phyloP scores from a whole-genome alignment of 2,113 vertebrate species.

The Ailuropoda melanoleuca region DNA sequence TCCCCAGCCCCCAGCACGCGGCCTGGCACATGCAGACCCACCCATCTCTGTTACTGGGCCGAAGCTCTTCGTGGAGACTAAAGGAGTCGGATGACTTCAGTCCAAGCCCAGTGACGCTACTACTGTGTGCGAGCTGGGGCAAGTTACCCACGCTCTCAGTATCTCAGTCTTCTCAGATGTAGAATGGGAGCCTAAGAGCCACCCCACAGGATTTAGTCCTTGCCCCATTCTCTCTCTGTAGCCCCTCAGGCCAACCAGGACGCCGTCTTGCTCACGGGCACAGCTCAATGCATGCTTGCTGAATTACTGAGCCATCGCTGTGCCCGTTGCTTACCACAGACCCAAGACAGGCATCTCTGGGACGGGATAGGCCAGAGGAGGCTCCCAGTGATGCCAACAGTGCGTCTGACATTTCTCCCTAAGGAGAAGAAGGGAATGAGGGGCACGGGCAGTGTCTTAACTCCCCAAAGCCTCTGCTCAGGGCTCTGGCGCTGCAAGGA shows the following conservation, averaged over 20 bases:
- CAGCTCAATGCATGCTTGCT: not conserved
- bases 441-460: not conserved
- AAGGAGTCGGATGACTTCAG: not conserved
- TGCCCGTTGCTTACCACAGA: not conserved
- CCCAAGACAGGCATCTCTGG: not conserved
- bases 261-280: not conserved
- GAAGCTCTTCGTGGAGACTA: not conserved
- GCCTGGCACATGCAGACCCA: not conserved
- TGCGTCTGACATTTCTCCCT: rapidly evolving
- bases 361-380: not conserved
- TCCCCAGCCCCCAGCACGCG: not conserved
- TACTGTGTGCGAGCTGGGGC: not conserved
- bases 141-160: too few species aligned
- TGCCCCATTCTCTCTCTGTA: not conserved
- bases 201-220: not conserved
- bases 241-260: not conserved
- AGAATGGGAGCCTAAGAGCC: not conserved
- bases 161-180: not conserved
- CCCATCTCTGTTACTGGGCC: not conserved
- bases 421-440: not conserved
- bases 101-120: not conserved
- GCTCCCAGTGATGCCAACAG: not conserved
- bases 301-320: not conserved
- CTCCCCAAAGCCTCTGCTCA: not conserved
- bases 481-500: not conserved